phyloP scores from a whole-genome alignment of 2,113 vertebrate genomes.

The Sinocyclocheilus maitianheensis region DNA sequence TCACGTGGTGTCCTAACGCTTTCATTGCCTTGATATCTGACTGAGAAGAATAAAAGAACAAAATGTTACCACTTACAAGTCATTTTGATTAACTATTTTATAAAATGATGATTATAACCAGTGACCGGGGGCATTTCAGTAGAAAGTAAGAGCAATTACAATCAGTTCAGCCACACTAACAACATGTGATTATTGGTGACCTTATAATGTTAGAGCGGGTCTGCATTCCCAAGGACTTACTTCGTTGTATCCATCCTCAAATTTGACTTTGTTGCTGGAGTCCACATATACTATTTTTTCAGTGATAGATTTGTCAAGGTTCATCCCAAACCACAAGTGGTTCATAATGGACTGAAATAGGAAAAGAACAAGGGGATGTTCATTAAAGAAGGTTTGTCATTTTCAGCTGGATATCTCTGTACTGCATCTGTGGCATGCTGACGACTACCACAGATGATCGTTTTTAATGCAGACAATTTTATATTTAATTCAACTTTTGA shows the following conservation, averaged over 20 bases:
- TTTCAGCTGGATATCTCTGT: not conserved
- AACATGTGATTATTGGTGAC: not conserved
- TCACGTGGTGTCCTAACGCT: conserved; percentile 70
- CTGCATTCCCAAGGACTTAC: conserved; percentile 57
- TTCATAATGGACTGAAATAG: conserved; percentile 80
- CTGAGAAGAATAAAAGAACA: conserved; percentile 7
- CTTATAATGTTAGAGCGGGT: not conserved
- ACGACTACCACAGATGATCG: too few relatives aligned
- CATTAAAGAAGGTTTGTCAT: not conserved
- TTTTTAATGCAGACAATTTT: too few relatives aligned
- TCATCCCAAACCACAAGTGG: conserved; percentile 82
- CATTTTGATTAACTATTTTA: not conserved
- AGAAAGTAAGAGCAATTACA: not conserved
- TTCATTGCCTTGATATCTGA: conserved; percentile 48
- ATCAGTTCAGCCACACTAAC: not conserved
- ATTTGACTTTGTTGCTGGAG: conserved; percentile 56
- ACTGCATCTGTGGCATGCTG: too few relatives aligned
- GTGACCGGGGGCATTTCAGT: not conserved
- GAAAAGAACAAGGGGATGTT: not conserved
- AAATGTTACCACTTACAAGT: not conserved
- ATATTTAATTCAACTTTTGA: too few relatives aligned
- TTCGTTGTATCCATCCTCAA: conserved; percentile 68
- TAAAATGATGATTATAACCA: not conserved
- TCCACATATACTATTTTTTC: conserved; percentile 71
- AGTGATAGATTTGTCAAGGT: conserved; percentile 75